Base-by-base conservation (phyloP, 2,888 invertebrate genomes). In the Drosophila ezoana region DNA sequence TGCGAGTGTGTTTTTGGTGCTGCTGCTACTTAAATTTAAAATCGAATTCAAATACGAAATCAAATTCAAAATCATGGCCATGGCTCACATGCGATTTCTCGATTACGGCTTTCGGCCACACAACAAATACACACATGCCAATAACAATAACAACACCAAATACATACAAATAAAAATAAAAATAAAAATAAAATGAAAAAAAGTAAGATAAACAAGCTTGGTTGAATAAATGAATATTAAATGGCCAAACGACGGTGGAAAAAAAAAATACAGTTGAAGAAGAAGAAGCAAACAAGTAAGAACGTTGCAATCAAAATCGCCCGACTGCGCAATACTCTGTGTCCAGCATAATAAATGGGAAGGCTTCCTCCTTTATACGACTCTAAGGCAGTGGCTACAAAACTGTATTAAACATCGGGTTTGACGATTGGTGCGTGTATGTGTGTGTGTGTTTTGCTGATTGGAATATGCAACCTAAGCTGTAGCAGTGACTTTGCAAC, bases 221-320 rank as follows among this genome's bases (percentile, higher is more conserved):
- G 72, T 60, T 81, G 89, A 89, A 84, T 87, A 84, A 89, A 89
- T 87, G 85, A 89, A 84, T 89, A 89, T 79, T 89, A 87, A 89
- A 89, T 81, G 63, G 76, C 65, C 73, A 78, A 49, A 41, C 68
- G 57, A 56, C 69, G 60, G 43, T 35, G 47, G 44, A 44, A 62
- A 58, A 57, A 20, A 23, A 28, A 28, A 28, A 28, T 28, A 28
- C 52, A 41, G 54, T 14, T 35, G 40, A 40, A 40, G 51, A 61
- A 58, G 58, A 63, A 74, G 51, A 62, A 28, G 49, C 20, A 59
- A 62, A 60, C 49, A 57, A 72, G 57, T 54, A 59, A 43, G 35
- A 62, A 38, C 37, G 32, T 14, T 63, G 43, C 43, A 53, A 0
- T 20, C 1, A 0, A 33, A n/a, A 49, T 13, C 0, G n/a, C 9